Evolutionary conservation across 2,797 vertebrate species (phyloP).

Genomic region (Bucorvus abyssinicus): DNA sequence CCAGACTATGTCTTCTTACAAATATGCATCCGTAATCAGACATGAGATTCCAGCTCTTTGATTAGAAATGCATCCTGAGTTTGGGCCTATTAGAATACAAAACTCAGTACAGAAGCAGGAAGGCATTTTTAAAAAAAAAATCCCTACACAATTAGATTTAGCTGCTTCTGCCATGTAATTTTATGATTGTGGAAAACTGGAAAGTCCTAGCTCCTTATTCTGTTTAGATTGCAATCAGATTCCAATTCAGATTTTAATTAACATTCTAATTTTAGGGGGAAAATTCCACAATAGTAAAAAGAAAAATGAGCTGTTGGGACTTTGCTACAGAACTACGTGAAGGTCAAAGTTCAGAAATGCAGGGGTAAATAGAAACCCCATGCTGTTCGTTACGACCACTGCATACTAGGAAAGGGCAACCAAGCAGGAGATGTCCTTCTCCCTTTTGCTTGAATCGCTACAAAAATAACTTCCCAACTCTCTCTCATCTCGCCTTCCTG

Average conservation of each 20-base stretch:
- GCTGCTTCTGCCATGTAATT: slow-evolving; percentile 39
- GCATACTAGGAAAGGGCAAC: not conserved
- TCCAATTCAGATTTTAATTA: slow-evolving; percentile 70
- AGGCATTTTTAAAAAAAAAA: not conserved
- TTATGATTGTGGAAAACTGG: slow-evolving; percentile 29
- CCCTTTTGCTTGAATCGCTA: not conserved
- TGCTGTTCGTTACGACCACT: not conserved
- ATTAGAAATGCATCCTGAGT: slow-evolving; percentile 3
- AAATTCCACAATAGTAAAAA: slow-evolving; percentile 1
- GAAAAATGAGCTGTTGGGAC: not conserved
- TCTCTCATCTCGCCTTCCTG: not conserved
- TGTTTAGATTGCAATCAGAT: slow-evolving; percentile 69
- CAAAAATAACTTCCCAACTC: not conserved
- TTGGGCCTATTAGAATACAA: slow-evolving; percentile 46
- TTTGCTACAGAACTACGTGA: slow-evolving; percentile 1
- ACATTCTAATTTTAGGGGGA: slow-evolving; percentile 12
- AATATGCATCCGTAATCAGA: slow-evolving; percentile 25
- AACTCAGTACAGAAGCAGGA: slow-evolving; percentile 15
- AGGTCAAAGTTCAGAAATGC: slow-evolving; percentile 16
- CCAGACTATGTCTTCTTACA: slow-evolving; percentile 41
- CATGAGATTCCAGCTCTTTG: slow-evolving; percentile 24
- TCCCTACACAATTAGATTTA: not conserved
- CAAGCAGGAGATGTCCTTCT: not conserved
- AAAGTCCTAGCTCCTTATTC: slow-evolving; percentile 31
- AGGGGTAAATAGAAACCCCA: not conserved